Evolutionary conservation across 2,888 invertebrate genomes (phyloP), one percentile per base, ranked within the genome.

Genomic region (Epirrhoe tristata): DNA sequence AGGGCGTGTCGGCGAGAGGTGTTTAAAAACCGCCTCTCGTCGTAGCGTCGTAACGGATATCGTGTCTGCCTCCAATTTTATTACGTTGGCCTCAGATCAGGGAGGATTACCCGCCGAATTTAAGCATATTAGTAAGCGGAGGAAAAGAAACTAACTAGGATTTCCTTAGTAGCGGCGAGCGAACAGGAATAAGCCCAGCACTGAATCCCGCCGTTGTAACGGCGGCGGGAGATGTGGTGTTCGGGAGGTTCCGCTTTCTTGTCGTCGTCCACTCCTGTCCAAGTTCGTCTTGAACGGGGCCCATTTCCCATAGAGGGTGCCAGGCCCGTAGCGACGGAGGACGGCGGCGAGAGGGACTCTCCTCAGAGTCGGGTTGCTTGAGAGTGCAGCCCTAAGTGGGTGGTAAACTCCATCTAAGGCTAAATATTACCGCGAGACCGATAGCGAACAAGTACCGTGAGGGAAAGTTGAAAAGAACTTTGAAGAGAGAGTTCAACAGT

Each of bases 401-500:
- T 93, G 94, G 95, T 95, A 94, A 94, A 94, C 87, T 91, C 88
- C 90, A 88, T 90, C 89, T 89, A 91, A 91, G 86, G 87, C 91
- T 91, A 95, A 95, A 95, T 95, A 95, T 90, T 77, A 87, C 88
- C 92, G 90, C 90, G 94, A 95, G 94, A 94, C 94, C 94, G 94
- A 95, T 95, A 95, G 95, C 93, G 90, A 93, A 91, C 90, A 95
- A 95, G 94, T 94, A 94, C 94, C 94, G 94, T 94, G 95, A 95
- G 94, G 95, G 94, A 95, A 95, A 95, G 95, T 90, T 95, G 94
- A 94, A 95, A 95, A 95, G 95, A 92, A 95, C 95, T 95, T 94
- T 95, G 94, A 94, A 95, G 93, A 95, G 86, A 90, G 89, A 91
- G 90, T 91, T 89, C 84, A 91, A 90, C 79, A 91, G 90, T 86